Conservation (phyloP, 2,113 vertebrate species). For the Acinonyx jubatus region DNA sequence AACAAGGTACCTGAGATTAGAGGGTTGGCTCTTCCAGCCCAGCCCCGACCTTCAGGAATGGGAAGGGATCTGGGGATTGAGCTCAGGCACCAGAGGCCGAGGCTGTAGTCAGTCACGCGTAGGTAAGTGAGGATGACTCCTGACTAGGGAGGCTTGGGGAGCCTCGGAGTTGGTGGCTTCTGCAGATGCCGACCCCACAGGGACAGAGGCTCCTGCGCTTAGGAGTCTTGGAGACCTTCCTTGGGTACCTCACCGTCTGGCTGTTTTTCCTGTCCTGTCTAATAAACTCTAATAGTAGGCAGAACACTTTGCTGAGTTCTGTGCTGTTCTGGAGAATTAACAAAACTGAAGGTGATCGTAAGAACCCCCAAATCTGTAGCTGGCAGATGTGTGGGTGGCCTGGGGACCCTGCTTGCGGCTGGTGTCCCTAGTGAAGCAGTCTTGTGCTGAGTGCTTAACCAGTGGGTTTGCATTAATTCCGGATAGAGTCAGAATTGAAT, state of each 20-base stretch:
- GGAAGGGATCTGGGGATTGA: neutral
- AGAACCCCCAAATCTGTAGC: neutral
- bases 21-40: neutral
- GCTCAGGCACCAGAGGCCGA: neutral
- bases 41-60: neutral
- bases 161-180: neutral
- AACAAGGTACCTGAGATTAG: neutral
- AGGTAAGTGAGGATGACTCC: neutral
- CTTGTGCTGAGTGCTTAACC: neutral
- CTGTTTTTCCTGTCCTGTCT: neutral
- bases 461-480: neutral
- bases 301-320: neutral
- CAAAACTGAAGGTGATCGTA: neutral
- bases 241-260: accelerated
- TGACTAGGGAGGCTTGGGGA: neutral
- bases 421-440: neutral
- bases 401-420: neutral
- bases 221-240: neutral
- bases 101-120: neutral
- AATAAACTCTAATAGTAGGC: too few relatives aligned
- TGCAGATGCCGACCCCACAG: too few relatives aligned
- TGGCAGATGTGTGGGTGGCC: neutral
- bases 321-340: neutral
- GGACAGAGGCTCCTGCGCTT: neutral
- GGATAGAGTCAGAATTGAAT: neutral